phyloP scores from a whole-genome alignment of 2,888 invertebrate species.

The Agriotes lineatus region DNA sequence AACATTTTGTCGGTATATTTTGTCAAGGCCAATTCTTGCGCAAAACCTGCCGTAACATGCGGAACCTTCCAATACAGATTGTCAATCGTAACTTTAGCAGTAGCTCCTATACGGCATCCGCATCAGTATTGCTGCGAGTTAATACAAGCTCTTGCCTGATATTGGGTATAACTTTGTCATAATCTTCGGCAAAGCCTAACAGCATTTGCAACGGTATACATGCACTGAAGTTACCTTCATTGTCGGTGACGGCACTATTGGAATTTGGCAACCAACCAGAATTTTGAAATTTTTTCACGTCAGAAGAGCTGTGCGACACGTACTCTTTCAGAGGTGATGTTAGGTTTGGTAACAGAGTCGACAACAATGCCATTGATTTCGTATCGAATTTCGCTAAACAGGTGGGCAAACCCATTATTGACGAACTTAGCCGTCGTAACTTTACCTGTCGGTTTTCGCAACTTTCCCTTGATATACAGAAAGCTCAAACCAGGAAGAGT shows the following conservation, averaged over 20 bases:
- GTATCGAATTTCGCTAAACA: no score
- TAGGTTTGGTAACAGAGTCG: no score
- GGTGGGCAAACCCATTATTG: slow-evolving; percentile 52
- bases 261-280: slow-evolving; percentile 49
- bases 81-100: slow-evolving; percentile 32
- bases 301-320: slow-evolving; percentile 53
- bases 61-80: slow-evolving; percentile 51
- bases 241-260: slow-evolving; percentile 33
- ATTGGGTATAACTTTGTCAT: slow-evolving; percentile 60
- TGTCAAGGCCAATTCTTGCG: not conserved
- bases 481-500: no score
- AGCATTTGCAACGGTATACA: no score
- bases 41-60: slow-evolving; percentile 15
- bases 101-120: no score
- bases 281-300: slow-evolving; percentile 50
- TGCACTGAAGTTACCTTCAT: no score
- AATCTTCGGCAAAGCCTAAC: no score
- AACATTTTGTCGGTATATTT: not conserved
- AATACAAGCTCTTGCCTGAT: slow-evolving; percentile 61
- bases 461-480: not conserved
- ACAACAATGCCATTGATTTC: no score
- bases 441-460: not conserved
- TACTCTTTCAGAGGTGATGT: slow-evolving; percentile 58
- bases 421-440: slow-evolving; percentile 43
- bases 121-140: no score